These are phyloP conservation scores for Unio delphinus DNA, from an alignment of 2,888 invertebrate species.

Conservation along the genomic window DNA sequence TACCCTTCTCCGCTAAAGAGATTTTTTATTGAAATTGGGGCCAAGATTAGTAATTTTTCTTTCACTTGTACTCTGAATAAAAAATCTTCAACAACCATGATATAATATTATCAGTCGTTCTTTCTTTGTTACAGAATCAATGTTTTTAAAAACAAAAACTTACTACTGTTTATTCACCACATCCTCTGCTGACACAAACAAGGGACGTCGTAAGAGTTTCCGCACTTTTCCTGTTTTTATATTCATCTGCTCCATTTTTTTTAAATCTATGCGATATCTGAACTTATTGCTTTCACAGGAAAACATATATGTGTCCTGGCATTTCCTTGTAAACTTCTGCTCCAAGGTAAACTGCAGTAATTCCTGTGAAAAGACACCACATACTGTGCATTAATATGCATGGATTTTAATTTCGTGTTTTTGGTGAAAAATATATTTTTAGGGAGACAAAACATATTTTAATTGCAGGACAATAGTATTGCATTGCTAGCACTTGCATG, in stretches of 20 bases:
- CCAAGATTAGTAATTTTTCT: no score
- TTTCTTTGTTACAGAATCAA: no score
- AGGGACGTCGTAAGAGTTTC: constrained; percentile 14
- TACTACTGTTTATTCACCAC: constrained; percentile 10
- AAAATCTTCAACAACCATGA: no score
- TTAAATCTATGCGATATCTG: constrained; percentile 18
- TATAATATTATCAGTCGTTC: no score
- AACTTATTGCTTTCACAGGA: constrained; percentile 24
- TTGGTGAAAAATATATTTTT: no score
- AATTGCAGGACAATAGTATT: no score
- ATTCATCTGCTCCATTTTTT: constrained; percentile 25
- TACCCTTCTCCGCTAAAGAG: no score
- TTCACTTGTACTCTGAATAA: no score
- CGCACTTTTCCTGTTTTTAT: constrained; percentile 16
- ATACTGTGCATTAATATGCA: not conserved
- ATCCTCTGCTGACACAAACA: constrained; percentile 12
- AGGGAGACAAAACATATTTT: no score
- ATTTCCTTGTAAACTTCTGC: constrained; percentile 17
- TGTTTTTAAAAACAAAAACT: not conserved
- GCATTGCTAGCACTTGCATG: no score
- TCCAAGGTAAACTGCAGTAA: constrained; percentile 25
- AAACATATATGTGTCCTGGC: constrained; percentile 20
- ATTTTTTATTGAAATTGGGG: no score
- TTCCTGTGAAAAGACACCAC: not conserved
- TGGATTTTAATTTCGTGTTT: not conserved